Evolutionary conservation across 2,888 invertebrate genomes (phyloP), one percentile per base, ranked within the genome.

Genomic region (Chymomyza caudatula): DNA sequence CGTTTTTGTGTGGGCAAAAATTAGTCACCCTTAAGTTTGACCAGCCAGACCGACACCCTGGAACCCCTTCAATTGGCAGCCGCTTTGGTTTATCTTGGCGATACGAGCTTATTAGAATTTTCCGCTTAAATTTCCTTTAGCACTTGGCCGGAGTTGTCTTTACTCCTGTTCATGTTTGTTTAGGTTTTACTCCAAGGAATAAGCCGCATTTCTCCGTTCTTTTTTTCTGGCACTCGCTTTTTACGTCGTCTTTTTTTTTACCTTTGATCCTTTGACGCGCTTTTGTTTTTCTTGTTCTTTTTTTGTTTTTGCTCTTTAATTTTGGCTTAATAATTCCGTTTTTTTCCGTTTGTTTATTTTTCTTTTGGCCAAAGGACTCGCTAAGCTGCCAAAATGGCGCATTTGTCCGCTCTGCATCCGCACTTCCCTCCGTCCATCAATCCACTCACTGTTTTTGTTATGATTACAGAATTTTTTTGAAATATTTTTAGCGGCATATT

Each of bases 241-340:
- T n/a, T n/a, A n/a, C n/a, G n/a, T n/a, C n/a, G n/a, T n/a, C n/a
- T n/a, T 22, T 49, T 15, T 51, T 60, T 57, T 56, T 85, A 84
- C 84, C 86, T 80, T 80, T 85, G 80, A 80, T 80, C 86, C 86
- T 84, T 85, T 85, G 76, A 84, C 84, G 80, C 80, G 84, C 78
- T 84, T 86, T 86, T 78, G 71, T 84, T 81, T 58, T 78, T 61
- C 29, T 52, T 66, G 5, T 47, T 47, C 17, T 56, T 47, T 22
- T 57, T 42, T 63, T 56, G 29, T 19, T 60, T 71, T 59, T 71
- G 59, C 65, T 78, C 71, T 69, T 70, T 78, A 80, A 84, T 86
- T 81, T 74, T 70, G 63, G 79, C 71, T 82, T 78, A 65, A 76
- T 84, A 86, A 81, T 85, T 86, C 74, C 20, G 13, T 56, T 60